A percentile compares a stretch with the other conserved stretches of the same genome.
Conservation (phyloP, 2,797 vertebrate genomes). For the Syncerus caffer region DNA sequence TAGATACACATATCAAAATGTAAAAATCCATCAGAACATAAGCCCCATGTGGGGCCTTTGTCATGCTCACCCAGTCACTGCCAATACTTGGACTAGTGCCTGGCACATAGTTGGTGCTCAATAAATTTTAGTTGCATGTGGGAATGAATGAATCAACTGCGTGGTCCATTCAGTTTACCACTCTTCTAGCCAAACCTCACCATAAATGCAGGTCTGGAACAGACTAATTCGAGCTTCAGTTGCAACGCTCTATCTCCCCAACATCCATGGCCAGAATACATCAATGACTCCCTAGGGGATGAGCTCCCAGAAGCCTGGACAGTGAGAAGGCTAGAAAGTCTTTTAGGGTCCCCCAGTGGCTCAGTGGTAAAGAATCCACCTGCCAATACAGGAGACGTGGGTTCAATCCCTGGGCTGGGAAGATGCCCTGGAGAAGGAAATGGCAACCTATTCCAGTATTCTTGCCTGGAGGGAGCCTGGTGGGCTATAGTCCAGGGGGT, state of each 20-base stretch:
- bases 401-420: background rate
- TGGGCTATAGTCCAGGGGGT: background rate
- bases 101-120: background rate
- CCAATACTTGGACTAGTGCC: background rate
- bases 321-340: background rate
- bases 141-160: background rate
- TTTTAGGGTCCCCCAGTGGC: background rate
- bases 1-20: background rate
- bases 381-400: background rate
- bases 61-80: background rate
- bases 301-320: background rate
- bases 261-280: accelerated
- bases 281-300: background rate
- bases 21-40: background rate
- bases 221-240: background rate
- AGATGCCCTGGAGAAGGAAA: background rate
- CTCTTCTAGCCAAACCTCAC: background rate
- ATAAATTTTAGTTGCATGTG: background rate
- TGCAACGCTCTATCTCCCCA: background rate
- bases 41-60: background rate
- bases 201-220: background rate
- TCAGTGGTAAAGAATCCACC: background rate
- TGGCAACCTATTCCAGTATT: background rate
- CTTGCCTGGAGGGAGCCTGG: background rate
- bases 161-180: background rate